Percentiles rank a stretch among this genome's conserved stretches.
Evolutionary conservation across 2,797 vertebrate species (phyloP).

Genomic region (Artibeus lituratus): DNA sequence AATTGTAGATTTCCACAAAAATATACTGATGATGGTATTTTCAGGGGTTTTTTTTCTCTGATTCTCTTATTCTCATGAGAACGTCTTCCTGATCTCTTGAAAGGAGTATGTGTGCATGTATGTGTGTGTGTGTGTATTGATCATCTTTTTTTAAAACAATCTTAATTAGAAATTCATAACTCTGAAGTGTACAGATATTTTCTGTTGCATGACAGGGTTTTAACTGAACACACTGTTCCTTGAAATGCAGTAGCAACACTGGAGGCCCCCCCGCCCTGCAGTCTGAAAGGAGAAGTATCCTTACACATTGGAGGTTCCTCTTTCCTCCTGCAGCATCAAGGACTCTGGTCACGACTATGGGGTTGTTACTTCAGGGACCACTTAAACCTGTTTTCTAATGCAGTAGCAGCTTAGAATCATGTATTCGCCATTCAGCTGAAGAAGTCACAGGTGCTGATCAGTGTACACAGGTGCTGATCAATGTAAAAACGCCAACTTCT

Average conservation of each 20-base stretch:
- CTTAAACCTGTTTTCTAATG: not conserved
- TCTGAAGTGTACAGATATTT: not conserved
- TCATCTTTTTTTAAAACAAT: not conserved
- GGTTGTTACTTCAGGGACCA: not conserved
- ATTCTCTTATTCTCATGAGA: not conserved
- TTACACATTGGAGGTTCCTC: not conserved
- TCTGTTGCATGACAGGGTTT: not conserved
- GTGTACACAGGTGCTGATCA: not conserved
- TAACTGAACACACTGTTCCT: not conserved
- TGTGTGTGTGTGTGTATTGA: not conserved
- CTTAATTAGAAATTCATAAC: not conserved
- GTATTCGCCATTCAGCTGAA: not conserved
- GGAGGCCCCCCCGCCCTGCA: not conserved
- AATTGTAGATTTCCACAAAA: constrained; percentile 41
- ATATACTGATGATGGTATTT: constrained; percentile 12
- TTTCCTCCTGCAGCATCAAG: not conserved
- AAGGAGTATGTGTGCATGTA: not conserved
- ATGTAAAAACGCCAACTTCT: not conserved
- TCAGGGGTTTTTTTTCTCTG: not conserved
- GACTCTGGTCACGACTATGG: not conserved
- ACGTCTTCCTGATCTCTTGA: not conserved
- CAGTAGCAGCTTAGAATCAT: not conserved
- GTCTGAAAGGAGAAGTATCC: not conserved
- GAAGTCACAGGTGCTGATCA: not conserved
- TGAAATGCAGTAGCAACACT: not conserved